Base-by-base conservation (phyloP, 2,888 invertebrate genomes). In the Philopedon plagiatum region DNA sequence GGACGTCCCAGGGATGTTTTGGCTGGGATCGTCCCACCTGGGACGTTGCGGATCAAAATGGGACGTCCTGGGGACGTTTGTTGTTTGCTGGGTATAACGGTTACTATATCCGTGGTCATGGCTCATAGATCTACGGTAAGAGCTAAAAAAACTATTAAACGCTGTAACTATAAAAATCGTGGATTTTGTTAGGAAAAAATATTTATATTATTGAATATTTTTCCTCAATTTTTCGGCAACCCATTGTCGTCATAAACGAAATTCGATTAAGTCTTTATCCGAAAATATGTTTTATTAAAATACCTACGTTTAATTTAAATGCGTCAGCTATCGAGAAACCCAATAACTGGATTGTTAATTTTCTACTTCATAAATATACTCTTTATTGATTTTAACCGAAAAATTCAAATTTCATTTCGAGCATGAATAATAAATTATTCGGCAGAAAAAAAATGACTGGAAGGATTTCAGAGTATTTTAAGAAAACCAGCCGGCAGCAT, bases 391-490 rank as follows among this genome's bases (percentile, higher is more conserved):
- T 23, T 46, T 11, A 46, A n/a, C 46, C 46, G 46, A 46, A 46
- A 46, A 46, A 46, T 46, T 46, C 21, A 46, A 46, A 46, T 46
- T 46, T 46, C 2, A 23, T 19, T 44, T 44, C 19, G 15, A 4
- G 15, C 19, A 39, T 23, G 46, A 46, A 46, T 46, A 21, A 46
- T 46, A 46, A 21, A 46, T 46, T 21, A 46, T 46, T 46, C 46
- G 9, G 19, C 21, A 19, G 8, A 46, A 46, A 44, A 34, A 34
- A 46, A 46, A 19, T 46, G 8, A 46, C 46, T 23, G 2, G 46
- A 46, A 46, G n/a, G 21, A 46, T n/a, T 46, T 21, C n/a, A 21
- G 4, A 15, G 11, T 44, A 2, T 44, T 9, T 18, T 4, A 46
- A 9, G 23, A 46, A 13, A n/a, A n/a, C n/a, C n/a, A n/a, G n/a